These are phyloP conservation scores for Cettia cetti DNA, from an alignment of 2,113 vertebrate genomes.

Conservation along the genomic window DNA sequence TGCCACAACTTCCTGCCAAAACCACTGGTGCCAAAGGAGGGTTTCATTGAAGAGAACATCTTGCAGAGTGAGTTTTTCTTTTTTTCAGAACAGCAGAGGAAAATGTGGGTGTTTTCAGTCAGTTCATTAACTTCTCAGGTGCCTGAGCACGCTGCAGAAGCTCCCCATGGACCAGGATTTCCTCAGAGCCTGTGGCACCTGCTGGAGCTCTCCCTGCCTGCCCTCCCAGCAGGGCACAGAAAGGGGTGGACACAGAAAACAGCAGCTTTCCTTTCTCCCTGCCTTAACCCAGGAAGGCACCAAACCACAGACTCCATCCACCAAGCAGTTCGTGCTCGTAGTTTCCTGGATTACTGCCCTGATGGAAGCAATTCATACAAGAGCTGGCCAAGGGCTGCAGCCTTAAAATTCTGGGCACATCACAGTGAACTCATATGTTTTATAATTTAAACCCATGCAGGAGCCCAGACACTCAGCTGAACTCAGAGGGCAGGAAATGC, in stretches of 20 bases:
- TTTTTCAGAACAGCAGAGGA: not conserved
- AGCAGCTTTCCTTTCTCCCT: too few species aligned
- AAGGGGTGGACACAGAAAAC: not conserved
- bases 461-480: not conserved
- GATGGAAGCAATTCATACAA: not conserved
- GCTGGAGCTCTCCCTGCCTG: not conserved
- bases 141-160: fast-evolving
- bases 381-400: not conserved
- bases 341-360: not conserved
- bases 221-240: not conserved
- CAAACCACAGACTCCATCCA: not conserved
- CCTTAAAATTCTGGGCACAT: not conserved
- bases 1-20: not conserved
- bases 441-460: not conserved
- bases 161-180: fast-evolving
- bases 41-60: not conserved
- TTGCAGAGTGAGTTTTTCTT: not conserved
- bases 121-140: not conserved
- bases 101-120: not conserved
- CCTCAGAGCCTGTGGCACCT: not conserved
- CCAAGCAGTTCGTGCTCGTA: not conserved
- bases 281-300: not conserved
- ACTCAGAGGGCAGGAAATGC: not conserved
- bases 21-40: not conserved
- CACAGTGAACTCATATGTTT: not conserved